Evolutionary conservation across 2,113 vertebrate genomes (phyloP).

Genomic region (Megaptera novaeangliae): DNA sequence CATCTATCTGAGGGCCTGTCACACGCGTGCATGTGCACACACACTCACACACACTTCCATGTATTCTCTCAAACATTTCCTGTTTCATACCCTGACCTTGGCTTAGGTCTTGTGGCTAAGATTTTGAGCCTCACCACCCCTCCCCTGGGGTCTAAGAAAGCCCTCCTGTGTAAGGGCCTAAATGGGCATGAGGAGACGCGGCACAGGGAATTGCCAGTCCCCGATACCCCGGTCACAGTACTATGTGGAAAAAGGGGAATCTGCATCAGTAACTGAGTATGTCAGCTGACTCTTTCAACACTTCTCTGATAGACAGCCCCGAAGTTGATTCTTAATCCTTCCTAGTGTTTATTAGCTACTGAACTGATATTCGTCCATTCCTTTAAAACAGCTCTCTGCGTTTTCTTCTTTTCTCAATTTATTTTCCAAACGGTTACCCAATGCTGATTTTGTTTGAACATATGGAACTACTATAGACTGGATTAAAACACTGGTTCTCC

Average conservation of each 20-base stretch:
- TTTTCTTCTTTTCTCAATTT: neutral
- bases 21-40: rapidly evolving
- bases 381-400: neutral
- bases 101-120: neutral
- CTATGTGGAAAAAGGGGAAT: neutral
- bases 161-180: neutral
- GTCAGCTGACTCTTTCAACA: neutral
- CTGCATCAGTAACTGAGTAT: neutral
- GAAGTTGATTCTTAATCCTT: neutral
- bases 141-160: neutral
- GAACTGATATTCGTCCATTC: neutral
- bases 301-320: neutral
- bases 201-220: neutral
- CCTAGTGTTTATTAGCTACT: neutral
- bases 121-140: neutral
- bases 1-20: neutral
- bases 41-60: rapidly evolving
- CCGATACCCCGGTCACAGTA: neutral
- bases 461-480: neutral
- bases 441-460: neutral
- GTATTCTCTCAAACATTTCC: neutral
- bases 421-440: neutral
- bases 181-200: neutral
- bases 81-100: neutral
- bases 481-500: neutral